Percentiles rank a stretch among this genome's conserved stretches.
Conservation (phyloP, 2,888 invertebrate species). For the Luperina testacea region DNA sequence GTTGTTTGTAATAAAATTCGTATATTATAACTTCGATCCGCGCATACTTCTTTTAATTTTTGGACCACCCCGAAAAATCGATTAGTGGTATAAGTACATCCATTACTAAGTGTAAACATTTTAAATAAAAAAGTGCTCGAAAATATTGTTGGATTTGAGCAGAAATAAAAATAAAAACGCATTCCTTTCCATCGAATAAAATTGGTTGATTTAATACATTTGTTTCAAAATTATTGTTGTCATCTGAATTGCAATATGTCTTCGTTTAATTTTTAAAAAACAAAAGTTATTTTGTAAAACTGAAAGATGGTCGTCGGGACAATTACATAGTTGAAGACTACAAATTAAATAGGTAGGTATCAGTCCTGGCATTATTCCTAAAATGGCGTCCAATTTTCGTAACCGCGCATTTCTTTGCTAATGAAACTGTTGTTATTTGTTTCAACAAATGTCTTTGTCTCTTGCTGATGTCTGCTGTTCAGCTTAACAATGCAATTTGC, state of each 20-base stretch:
- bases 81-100: conserved; percentile 26
- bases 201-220: neutral
- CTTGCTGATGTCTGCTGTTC: conserved; percentile 57
- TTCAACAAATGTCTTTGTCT: conserved; percentile 69
- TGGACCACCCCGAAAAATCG: conserved; percentile 32
- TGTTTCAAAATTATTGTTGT: neutral
- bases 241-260: neutral
- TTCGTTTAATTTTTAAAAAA: neutral
- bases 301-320: conserved; percentile 24
- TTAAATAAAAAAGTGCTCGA: conserved; percentile 7
- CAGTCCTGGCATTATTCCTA: conserved; percentile 70
- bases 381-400: conserved; percentile 76
- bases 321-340: conserved; percentile 63
- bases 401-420: conserved; percentile 79
- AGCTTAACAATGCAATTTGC: conserved; percentile 63
- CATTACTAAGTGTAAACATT: conserved; percentile 11
- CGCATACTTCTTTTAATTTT: conserved; percentile 41
- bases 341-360: conserved; percentile 75
- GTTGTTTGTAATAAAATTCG: conserved; percentile 54
- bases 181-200: neutral
- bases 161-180: conserved; percentile 9
- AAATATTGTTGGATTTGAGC: conserved; percentile 16
- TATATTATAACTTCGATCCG: conserved; percentile 51
- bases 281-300: conserved; percentile 13
- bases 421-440: conserved; percentile 78